Conservation (phyloP, 35 echinoderm and acorn worm species). For the Heliocidaris tuberculata region DNA sequence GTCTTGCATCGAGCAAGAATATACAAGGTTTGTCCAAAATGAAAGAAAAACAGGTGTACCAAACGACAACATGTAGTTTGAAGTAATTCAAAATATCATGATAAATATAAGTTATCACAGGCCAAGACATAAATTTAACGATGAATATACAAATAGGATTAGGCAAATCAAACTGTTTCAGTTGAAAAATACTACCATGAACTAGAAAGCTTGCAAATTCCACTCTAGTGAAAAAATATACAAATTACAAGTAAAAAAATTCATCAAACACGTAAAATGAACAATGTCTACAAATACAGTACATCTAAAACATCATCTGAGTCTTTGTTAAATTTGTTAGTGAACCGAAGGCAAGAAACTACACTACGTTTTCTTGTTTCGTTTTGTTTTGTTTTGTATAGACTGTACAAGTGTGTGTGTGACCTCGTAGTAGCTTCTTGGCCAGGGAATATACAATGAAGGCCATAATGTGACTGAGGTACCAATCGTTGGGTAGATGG, state of each 20-base stretch:
- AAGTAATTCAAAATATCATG: background rate
- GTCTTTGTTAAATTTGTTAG: constrained; percentile 19
- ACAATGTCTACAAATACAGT: constrained; percentile 50
- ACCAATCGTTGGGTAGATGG: background rate
- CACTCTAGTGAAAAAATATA: constrained; percentile 48
- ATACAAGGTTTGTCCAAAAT: background rate
- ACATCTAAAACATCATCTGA: constrained; percentile 38
- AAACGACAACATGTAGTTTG: background rate
- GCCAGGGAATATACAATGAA: constrained; percentile 50
- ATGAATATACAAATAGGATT: background rate
- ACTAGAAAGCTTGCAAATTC: constrained; percentile 50
- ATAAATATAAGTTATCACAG: background rate
- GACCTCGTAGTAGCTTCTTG: constrained; percentile 51
- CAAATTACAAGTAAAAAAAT: constrained; percentile 55
- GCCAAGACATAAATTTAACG: background rate
- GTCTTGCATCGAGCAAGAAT: background rate
- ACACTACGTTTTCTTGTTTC: constrained; percentile 36
- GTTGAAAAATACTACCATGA: constrained; percentile 4
- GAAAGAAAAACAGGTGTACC: background rate
- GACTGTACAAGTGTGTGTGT: constrained; percentile 39
- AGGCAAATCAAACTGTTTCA: constrained; percentile 4
- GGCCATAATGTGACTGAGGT: constrained; percentile 49
- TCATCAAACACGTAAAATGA: constrained; percentile 35
- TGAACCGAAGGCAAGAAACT: constrained; percentile 44
- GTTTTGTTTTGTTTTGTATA: background rate